Evolutionary conservation across 2,888 invertebrate species (phyloP).

Genomic region (Brachypalpus laphriformis): DNA sequence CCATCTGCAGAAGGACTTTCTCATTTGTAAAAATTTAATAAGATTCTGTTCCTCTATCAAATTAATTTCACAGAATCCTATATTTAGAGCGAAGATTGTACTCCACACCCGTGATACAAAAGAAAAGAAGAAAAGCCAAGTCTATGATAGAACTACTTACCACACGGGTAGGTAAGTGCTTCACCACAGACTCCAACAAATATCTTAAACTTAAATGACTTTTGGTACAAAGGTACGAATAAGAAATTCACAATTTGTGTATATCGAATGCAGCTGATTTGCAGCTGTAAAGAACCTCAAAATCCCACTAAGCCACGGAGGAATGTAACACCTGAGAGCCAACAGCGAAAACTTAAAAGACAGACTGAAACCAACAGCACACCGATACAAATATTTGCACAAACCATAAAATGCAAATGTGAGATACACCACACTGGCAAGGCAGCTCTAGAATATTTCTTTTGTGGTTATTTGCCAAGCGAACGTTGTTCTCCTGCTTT

Average conservation of each 20-base stretch:
- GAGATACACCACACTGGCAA: constrained; percentile 57
- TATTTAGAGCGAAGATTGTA: constrained; percentile 26
- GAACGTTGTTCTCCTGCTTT: constrained; percentile 25
- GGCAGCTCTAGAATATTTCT: constrained; percentile 68
- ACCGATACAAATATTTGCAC: constrained; percentile 68
- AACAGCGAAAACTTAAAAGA: constrained; percentile 33
- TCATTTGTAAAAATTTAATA: neutral
- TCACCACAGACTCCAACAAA: constrained; percentile 19
- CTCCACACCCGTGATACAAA: neutral
- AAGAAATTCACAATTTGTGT: constrained; percentile 9
- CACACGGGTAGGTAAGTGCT: constrained; percentile 15
- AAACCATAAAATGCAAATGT: constrained; percentile 74
- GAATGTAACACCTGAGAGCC: constrained; percentile 72
- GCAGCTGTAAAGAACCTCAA: constrained; percentile 12
- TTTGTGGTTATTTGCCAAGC: constrained; percentile 66
- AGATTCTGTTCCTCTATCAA: neutral
- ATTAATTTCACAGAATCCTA: constrained; percentile 37
- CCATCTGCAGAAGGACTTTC: constrained; percentile 3
- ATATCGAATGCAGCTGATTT: constrained; percentile 47
- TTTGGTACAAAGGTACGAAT: neutral
- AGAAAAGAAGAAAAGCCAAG: neutral
- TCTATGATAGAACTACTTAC: constrained; percentile 25
- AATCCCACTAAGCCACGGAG: constrained; percentile 39
- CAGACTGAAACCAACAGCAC: constrained; percentile 17
- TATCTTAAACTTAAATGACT: constrained; percentile 11